Conservation (phyloP, 2,888 invertebrate species). For the Tenodera sinensis region DNA sequence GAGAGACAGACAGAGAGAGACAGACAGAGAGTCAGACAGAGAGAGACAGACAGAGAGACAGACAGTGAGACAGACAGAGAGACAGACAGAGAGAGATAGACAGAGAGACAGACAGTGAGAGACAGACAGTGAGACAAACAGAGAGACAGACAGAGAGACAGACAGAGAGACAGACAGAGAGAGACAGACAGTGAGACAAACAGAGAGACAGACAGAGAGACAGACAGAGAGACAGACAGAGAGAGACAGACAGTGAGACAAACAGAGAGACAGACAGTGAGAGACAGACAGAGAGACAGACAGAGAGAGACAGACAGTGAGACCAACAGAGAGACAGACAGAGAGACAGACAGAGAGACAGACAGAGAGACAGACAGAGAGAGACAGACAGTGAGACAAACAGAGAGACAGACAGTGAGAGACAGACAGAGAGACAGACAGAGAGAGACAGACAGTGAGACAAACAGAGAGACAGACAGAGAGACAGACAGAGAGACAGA, state of each 20-base stretch:
- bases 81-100: too few species aligned
- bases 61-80: too few species aligned
- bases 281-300: not conserved
- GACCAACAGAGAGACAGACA: not conserved
- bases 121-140: too few species aligned
- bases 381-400: not conserved
- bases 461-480: too few species aligned
- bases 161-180: not conserved
- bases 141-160: too few species aligned
- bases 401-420: not conserved
- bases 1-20: not conserved
- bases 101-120: not conserved
- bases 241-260: too few species aligned
- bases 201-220: not conserved
- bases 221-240: not conserved
- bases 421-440: too few species aligned
- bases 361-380: not conserved
- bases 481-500: too few species aligned
- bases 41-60: not conserved
- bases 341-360: not conserved
- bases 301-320: not conserved
- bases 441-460: too few species aligned
- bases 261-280: not conserved
- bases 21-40: not conserved
- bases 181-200: too few species aligned